Evolutionary conservation across 2,797 vertebrate species (phyloP), one percentile per base, ranked within the genome.

Genomic region (Sciurus vulgaris): DNA sequence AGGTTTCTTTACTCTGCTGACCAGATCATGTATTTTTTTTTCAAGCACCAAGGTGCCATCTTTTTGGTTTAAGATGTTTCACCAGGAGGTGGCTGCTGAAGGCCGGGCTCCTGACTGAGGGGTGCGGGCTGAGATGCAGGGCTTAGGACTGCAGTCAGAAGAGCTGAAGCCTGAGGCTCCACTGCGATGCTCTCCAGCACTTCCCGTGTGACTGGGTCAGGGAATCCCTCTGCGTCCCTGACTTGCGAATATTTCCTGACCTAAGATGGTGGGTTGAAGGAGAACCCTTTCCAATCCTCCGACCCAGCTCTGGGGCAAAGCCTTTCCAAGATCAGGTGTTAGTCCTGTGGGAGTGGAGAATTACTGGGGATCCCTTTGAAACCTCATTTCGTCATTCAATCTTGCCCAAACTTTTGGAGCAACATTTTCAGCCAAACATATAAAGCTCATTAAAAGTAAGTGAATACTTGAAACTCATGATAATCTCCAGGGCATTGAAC

Each of bases 401-500:
- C 76, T 67, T 51, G 3, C 49, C 17, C 0, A 0, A 3, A 77
- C 47, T 91, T 74, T 88, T 51, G 51, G 59, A 89, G 67, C 84
- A 59, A 51, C 82, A 35, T 93, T 95, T 95, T 69, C 41, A 89
- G 35, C 59, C 84, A 59, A 84, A 96, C 33, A 72, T 49, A 87
- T n/a, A 95, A 95, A 89, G 84, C 41, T 4, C 81, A 85, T 86
- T 63, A 72, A 86, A 94, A 89, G 96, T 93, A 96, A 97, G 89
- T 9, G 65, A 96, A 96, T 41, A 85, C 81, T 82, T 47, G 93
- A 92, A 96, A 94, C 63, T 72, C 54, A 92, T 84, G 86, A 41
- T 69, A 70, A 67, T 87, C 94, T 61, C 87, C 20, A 28, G 49
- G 47, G 94, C 84, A 26, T 4, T 61, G 78, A 69, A 61, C 26